Evolutionary conservation across 2,797 vertebrate species (phyloP), one percentile per base, ranked within the genome.

Genomic region (Halcyon leucocephala): DNA sequence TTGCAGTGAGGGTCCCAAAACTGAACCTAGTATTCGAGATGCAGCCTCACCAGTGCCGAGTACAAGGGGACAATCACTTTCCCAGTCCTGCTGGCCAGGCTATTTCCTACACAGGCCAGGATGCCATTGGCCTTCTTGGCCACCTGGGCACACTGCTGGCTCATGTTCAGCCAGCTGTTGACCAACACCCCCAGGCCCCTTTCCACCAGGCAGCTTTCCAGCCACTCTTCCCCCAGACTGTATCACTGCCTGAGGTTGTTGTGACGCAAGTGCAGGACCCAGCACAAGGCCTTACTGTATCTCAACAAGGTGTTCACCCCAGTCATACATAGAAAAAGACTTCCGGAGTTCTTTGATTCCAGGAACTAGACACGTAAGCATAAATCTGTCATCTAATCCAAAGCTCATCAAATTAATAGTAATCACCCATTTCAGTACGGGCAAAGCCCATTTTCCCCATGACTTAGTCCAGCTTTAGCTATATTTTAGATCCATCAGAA

Each of bases 11-110:
- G 12, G 26, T 19, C 20, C 5, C 51, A 84, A 44, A 77, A 61
- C 15, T 17, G 46, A 35, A 49, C 46, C 9, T 0, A 1, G 20
- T 5, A 48, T 6, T 86, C 0, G 0, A 65, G 15, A 10, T 49
- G 17, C 0, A 0, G 12, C 9, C 57, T 89, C n/a, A 22, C 14
- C 28, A 42, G 7, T 46, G 35, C 24, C 0, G 0, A 39, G 31
- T 46, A 16, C 37, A 55, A 29, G 6, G 17, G 14, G 0, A 31
- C 0, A 0, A 31, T 61, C 35, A 5, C 24, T 21, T 21, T 13
- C 18, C 55, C 69, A 1, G 0, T 65, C 41, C 55, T 37, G n/a
- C 55, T 84, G 49, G 19, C 19, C n/a, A 60, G n/a, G 7, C 15
- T 25, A 3, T 57, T 62, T 6, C 35, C 42, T 15, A 37, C 7